A percentile compares a stretch with the other conserved stretches of the same genome.
phyloP scores from a whole-genome alignment of 2,797 vertebrate genomes.

The Stomatorhinus walkeri region DNA sequence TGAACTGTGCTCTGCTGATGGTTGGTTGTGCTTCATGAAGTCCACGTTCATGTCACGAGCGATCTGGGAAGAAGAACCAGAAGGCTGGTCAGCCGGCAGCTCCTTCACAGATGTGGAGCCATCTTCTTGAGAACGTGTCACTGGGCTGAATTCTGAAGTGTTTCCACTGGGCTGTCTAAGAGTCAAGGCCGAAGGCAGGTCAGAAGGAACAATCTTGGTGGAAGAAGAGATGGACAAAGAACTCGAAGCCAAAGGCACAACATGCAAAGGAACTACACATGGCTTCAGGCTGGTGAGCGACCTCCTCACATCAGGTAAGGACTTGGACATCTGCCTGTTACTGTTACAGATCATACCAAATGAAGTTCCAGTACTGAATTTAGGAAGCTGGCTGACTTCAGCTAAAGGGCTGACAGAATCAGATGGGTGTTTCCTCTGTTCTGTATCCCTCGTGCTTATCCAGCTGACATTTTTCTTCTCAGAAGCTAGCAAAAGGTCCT shows the following conservation, averaged over 20 bases:
- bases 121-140: neutral
- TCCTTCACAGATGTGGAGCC: neutral
- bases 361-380: neutral
- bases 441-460: neutral
- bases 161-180: conserved; percentile 43
- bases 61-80: conserved; percentile 8
- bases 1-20: conserved; percentile 26
- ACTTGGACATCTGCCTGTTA: neutral
- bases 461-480: conserved; percentile 1
- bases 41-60: neutral
- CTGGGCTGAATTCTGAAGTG: neutral
- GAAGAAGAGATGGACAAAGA: conserved; percentile 25
- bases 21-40: neutral
- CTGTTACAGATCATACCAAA: fast-evolving
- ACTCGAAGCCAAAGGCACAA: neutral
- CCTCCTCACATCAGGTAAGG: neutral
- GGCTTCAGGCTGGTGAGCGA: conserved; percentile 7
- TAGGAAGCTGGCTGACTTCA: neutral
- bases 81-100: neutral
- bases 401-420: neutral
- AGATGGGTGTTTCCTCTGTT: neutral
- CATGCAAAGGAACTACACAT: neutral
- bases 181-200: conserved; percentile 64
- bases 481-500: neutral
- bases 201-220: conserved; percentile 56